Evolutionary conservation across 2,113 vertebrate species (phyloP).

Genomic region (Cyprinus carpio): DNA sequence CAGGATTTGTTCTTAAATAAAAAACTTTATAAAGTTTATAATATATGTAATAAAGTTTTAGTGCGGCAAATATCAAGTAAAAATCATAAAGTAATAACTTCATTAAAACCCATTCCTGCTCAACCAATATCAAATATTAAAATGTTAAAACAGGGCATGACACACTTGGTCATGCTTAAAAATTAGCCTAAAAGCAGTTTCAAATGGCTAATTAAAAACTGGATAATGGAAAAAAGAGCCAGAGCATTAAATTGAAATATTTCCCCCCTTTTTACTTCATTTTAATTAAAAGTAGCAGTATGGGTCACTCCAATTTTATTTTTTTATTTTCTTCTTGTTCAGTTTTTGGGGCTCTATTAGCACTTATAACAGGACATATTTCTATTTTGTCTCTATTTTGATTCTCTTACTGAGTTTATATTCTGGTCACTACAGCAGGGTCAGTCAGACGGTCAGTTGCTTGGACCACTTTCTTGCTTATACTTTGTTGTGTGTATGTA

Average conservation of each 20-base stretch:
- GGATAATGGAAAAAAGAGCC: not conserved
- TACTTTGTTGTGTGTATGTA: too few species aligned
- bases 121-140: not conserved
- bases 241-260: not conserved
- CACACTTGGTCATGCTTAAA: not conserved
- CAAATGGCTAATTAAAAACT: not conserved
- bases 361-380: not conserved
- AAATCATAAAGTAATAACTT: constrained; percentile 4
- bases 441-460: not conserved
- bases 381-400: too few species aligned
- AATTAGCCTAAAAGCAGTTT: not conserved
- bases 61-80: not conserved
- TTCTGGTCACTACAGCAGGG: not conserved
- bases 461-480: too few species aligned
- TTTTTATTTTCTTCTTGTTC: not conserved
- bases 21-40: not conserved
- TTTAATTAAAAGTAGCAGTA: not conserved
- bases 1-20: not conserved
- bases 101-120: not conserved
- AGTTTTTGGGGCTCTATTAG: not conserved
- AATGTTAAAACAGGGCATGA: constrained; percentile 1
- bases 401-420: too few species aligned
- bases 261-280: not conserved
- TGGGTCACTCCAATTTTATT: not conserved
- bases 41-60: not conserved